Conservation (phyloP, 2,797 vertebrate genomes). For the Karalla daura region DNA sequence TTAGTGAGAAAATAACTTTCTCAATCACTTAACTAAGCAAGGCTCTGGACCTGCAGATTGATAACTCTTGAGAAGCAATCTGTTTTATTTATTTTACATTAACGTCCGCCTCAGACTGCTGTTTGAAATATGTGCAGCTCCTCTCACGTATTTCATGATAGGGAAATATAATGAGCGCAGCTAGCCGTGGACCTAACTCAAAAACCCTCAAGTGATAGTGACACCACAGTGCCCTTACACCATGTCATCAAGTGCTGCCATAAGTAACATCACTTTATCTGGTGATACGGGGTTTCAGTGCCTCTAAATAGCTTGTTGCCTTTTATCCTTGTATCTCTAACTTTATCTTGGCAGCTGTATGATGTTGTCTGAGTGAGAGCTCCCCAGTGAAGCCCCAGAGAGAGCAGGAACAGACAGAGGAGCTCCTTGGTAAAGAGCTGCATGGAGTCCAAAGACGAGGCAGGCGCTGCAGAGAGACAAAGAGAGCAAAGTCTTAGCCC, state of each 20-base stretch:
- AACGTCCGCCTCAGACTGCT: constrained; percentile 18
- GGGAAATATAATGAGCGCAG: constrained; percentile 27
- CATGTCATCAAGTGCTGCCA: constrained; percentile 13
- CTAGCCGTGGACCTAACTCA: constrained; percentile 22
- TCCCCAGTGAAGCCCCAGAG: constrained; percentile 49
- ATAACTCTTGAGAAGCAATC: constrained; percentile 14
- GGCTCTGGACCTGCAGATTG: constrained; percentile 23
- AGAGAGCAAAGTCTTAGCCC: background rate
- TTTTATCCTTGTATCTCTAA: constrained; percentile 58
- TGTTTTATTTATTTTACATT: constrained; percentile 10
- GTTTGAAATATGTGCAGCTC: constrained; percentile 6
- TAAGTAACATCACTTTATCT: constrained; percentile 44
- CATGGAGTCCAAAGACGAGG: constrained; percentile 5
- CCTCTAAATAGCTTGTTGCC: constrained; percentile 46
- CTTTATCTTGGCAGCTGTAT: constrained; percentile 65
- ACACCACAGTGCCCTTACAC: constrained; percentile 3
- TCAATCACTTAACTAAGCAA: constrained; percentile 32
- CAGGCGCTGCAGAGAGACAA: background rate
- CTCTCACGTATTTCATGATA: constrained; percentile 21
- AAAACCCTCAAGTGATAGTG: constrained; percentile 14
- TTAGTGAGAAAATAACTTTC: constrained; percentile 33
- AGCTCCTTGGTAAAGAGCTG: constrained; percentile 23
- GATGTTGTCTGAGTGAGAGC: constrained; percentile 48
- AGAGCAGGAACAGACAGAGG: constrained; percentile 41
- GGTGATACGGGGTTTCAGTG: constrained; percentile 37